Conservation (phyloP, 2,888 invertebrate genomes). For the Agrenia bidenticulata region DNA sequence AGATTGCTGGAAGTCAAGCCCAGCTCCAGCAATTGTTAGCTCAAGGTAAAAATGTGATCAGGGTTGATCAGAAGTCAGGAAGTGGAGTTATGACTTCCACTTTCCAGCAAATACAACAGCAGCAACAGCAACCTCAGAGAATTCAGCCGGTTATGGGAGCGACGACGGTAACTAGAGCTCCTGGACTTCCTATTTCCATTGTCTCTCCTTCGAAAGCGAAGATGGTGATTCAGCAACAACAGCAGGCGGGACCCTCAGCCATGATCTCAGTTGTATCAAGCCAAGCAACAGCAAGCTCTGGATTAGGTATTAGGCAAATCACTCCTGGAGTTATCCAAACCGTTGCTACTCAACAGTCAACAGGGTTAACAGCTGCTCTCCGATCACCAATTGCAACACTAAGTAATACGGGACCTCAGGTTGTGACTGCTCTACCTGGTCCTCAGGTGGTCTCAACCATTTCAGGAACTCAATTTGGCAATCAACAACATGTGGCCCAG, state of each 20-base stretch:
- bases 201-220: conserved; percentile 41
- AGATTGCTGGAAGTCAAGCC: conserved; percentile 13
- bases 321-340: conserved; percentile 3
- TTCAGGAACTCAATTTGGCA: not conserved
- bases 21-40: conserved; percentile 11
- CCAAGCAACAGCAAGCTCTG: not conserved
- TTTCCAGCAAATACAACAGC: not conserved
- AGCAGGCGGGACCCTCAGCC: not conserved
- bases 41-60: not conserved
- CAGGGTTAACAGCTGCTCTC: not conserved
- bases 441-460: conserved; percentile 2
- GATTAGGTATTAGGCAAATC: not conserved
- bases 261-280: not conserved
- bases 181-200: conserved; percentile 47
- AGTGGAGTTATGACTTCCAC: not conserved
- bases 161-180: conserved; percentile 28
- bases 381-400: not conserved
- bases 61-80: conserved; percentile 4
- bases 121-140: not conserved
- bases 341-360: not conserved
- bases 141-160: not conserved
- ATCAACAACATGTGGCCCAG: not conserved
- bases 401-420: not conserved
- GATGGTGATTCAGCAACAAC: conserved; percentile 7
- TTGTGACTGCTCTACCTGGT: not conserved